phyloP scores from a whole-genome alignment of 2,113 vertebrate genomes.

The Pteruthius melanotis region DNA sequence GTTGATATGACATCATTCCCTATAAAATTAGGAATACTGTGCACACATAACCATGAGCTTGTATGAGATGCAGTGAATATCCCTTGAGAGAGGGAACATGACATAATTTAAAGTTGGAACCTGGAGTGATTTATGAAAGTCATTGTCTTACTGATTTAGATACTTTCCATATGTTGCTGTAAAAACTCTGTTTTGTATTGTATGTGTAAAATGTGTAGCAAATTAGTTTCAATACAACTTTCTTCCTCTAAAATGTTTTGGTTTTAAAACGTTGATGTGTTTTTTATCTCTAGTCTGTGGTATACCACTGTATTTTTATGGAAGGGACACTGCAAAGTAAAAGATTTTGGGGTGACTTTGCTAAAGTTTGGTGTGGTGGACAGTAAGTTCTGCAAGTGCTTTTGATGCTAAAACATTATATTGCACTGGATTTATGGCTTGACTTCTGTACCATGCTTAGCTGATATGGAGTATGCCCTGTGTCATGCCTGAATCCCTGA shows the following conservation, averaged over 20 bases:
- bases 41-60: conserved; percentile 60
- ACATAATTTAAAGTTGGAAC: conserved; percentile 74
- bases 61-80: conserved; percentile 67
- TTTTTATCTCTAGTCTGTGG: conserved; percentile 60
- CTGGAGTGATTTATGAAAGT: conserved; percentile 82
- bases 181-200: conserved; percentile 68
- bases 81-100: conserved; percentile 73
- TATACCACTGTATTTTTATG: conserved; percentile 9
- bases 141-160: conserved; percentile 78
- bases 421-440: conserved; percentile 64
- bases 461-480: neutral
- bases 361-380: neutral
- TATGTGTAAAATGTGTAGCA: conserved; percentile 75
- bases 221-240: conserved; percentile 73
- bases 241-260: conserved; percentile 62
- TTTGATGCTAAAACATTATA: conserved; percentile 27
- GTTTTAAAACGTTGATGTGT: conserved; percentile 57
- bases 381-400: neutral
- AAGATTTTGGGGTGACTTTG: conserved; percentile 45
- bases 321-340: conserved; percentile 14
- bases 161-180: conserved; percentile 79
- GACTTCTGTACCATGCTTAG: conserved; percentile 65
- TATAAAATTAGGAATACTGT: conserved; percentile 68
- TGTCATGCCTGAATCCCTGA: neutral
- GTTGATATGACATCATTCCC: conserved; percentile 72